A percentile compares a stretch with the other conserved stretches of the same genome.
These are phyloP conservation scores for Endomychus coccineus DNA, from an alignment of 2,888 invertebrate species.

Conservation along the genomic window DNA sequence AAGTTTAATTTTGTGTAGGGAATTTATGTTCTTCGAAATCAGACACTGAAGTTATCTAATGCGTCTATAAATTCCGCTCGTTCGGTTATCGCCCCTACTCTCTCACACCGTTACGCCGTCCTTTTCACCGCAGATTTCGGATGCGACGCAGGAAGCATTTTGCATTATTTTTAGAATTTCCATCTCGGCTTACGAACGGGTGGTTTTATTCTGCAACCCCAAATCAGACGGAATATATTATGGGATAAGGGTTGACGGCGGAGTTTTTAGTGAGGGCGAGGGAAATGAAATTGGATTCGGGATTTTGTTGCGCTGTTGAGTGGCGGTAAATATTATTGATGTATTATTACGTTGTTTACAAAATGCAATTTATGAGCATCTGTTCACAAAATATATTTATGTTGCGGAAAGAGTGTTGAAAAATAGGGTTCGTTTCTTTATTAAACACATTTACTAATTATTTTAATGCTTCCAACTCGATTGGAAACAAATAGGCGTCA, in stretches of 20 bases:
- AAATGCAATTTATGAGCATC: neutral
- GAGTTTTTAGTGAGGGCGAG: conserved; percentile 17
- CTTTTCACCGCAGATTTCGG: conserved; percentile 20
- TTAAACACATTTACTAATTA: too few species aligned
- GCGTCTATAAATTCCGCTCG: conserved; percentile 31
- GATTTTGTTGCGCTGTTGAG: conserved; percentile 21
- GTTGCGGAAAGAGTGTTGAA: too few species aligned
- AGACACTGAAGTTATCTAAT: conserved; percentile 34
- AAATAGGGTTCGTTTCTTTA: too few species aligned
- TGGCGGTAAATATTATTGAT: conserved; percentile 21
- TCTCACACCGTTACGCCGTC: conserved; percentile 11
- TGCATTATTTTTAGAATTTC: conserved; percentile 32
- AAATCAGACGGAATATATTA: conserved; percentile 34
- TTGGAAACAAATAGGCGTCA: too few species aligned
- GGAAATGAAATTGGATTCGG: conserved; percentile 26
- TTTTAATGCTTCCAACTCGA: too few species aligned
- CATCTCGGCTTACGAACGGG: too few species aligned
- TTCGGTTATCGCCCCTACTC: conserved; percentile 25
- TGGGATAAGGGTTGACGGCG: conserved; percentile 29
- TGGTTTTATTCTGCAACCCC: conserved; percentile 25
- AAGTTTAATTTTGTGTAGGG: conserved; percentile 34
- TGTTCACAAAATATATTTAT: too few species aligned
- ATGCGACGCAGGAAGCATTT: conserved; percentile 22
- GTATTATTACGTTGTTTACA: conserved; percentile 21
- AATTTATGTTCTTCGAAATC: conserved; percentile 35